Base-by-base conservation (phyloP, 1,140 invertebrate species). In the Lysiphlebus fabarum region DNA sequence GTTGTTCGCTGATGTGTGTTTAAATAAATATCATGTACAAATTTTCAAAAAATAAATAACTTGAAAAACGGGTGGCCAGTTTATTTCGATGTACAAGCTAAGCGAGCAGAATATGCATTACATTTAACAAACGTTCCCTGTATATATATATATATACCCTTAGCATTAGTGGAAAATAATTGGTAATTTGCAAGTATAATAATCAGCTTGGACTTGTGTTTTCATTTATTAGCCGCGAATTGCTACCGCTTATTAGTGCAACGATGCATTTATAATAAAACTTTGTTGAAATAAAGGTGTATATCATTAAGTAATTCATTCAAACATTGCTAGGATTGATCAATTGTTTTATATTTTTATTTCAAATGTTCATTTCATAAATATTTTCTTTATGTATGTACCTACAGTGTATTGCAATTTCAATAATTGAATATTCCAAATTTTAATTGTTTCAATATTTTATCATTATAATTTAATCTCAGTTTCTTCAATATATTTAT, bases 121-220 rank as follows among this genome's bases (percentile, higher is more conserved):
- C 45, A 49, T 51, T 54, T 43, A 54, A 45, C 42, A 51, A 37
- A 56, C 36, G 47, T 11, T 37, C 38, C 41, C n/a, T 49, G 60
- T 59, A 58, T 47, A n/a, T n/a, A n/a, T n/a, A n/a, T n/a, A n/a
- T n/a, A n/a, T n/a, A 47, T 53, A 57, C 48, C 58, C 41, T 47
- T 56, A 14, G 14, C 48, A 65, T 56, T 42, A 53, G 56, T 49
- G 41, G 54, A 42, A 53, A 62, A 62, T 75, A 73, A 76, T 72
- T 74, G 67, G 49, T 53, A 55, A 77, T 75, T 70, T 72, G 70
- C 71, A 73, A 72, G 70, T 73, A 70, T 74, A 73, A 74, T 73
- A 60, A 53, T 59, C 59, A 33, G 9, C 55, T 41, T 53, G 11
- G 53, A 58, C 62, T 65, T 70, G 66, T 67, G 63, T 71, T 74